A percentile compares a stretch with the other conserved stretches of the same genome.
Evolutionary conservation across 1,140 invertebrate species (phyloP).

Genomic region (Pseudomyrmex pallidus): DNA sequence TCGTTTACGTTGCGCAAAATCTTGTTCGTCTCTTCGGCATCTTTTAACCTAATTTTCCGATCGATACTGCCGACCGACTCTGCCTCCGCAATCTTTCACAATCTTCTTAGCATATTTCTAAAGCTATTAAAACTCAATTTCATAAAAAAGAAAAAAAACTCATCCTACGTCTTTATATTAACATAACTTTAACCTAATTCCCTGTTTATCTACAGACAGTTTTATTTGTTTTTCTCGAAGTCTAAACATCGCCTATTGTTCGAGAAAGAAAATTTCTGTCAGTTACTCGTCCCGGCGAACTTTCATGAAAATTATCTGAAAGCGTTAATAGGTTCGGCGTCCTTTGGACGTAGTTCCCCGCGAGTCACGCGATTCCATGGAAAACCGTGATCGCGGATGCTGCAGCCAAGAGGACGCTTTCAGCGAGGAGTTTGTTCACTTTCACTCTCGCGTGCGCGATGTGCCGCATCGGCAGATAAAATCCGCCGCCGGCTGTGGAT

Average conservation of each 20-base stretch:
- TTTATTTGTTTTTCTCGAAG: too few relatives aligned
- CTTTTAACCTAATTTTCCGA: constrained; percentile 31
- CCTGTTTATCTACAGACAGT: background rate
- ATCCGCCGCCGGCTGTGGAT: constrained; percentile 22
- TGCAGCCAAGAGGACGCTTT: constrained; percentile 46
- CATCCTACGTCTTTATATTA: too few relatives aligned
- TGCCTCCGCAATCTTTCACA: constrained; percentile 5
- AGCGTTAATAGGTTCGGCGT: constrained; percentile 3
- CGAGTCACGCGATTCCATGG: constrained; percentile 34
- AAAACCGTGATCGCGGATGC: constrained; percentile 52
- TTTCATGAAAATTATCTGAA: background rate
- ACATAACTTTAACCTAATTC: too few relatives aligned
- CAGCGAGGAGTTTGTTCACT: constrained; percentile 72
- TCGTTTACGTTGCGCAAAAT: constrained; percentile 13
- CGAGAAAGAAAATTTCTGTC: background rate
- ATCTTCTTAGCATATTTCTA: background rate
- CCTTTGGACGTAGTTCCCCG: background rate
- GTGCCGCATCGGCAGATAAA: constrained; percentile 67
- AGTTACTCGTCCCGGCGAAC: background rate
- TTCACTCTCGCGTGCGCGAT: constrained; percentile 77
- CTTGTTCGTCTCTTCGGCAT: constrained; percentile 13
- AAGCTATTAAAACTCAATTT: too few relatives aligned
- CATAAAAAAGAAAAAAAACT: too few relatives aligned
- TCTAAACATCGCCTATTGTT: too few relatives aligned
- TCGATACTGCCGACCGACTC: background rate